These are phyloP conservation scores for Nothobranchius furzeri DNA, from an alignment of 2,113 vertebrate species.

Conservation along the genomic window DNA sequence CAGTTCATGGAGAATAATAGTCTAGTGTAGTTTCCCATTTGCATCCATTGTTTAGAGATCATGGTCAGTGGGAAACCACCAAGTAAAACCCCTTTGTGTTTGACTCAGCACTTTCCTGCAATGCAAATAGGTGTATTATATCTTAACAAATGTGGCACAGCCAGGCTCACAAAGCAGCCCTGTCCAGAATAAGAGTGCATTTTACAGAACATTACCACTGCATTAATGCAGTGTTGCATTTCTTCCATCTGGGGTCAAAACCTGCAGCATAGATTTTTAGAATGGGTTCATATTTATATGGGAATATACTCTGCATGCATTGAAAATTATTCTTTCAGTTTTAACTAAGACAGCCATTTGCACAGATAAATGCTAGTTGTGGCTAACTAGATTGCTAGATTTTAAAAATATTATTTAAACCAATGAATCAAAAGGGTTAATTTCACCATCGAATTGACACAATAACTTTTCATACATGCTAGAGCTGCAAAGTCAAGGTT, in stretches of 20 bases:
- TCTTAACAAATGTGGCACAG: constrained; percentile 25
- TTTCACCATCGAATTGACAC: too few relatives aligned
- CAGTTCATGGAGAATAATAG: constrained; percentile 63
- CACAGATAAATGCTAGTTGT: too few relatives aligned
- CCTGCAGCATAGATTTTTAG: neutral
- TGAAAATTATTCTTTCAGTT: neutral
- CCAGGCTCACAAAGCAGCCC: constrained; percentile 8
- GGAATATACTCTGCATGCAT: neutral
- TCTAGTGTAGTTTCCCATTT: constrained; percentile 47
- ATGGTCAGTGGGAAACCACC: constrained; percentile 37
- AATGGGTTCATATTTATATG: neutral
- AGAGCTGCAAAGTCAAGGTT: too few relatives aligned
- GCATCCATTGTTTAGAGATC: constrained; percentile 53
- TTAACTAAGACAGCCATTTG: too few relatives aligned
- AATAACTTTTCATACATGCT: too few relatives aligned
- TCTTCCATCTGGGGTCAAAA: constrained; percentile 25
- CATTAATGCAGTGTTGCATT: constrained; percentile 26
- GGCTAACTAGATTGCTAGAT: too few relatives aligned
- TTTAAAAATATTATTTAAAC: too few relatives aligned
- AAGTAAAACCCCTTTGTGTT: constrained; percentile 30
- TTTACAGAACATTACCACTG: constrained; percentile 48
- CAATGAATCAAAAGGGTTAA: too few relatives aligned
- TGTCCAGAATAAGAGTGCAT: constrained; percentile 29
- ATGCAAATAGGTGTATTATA: constrained; percentile 32
- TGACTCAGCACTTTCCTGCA: constrained; percentile 40